A percentile compares a stretch with the other conserved stretches of the same genome.
phyloP scores from a whole-genome alignment of 2,797 vertebrate genomes.

The Triplophysa bombifrons region DNA sequence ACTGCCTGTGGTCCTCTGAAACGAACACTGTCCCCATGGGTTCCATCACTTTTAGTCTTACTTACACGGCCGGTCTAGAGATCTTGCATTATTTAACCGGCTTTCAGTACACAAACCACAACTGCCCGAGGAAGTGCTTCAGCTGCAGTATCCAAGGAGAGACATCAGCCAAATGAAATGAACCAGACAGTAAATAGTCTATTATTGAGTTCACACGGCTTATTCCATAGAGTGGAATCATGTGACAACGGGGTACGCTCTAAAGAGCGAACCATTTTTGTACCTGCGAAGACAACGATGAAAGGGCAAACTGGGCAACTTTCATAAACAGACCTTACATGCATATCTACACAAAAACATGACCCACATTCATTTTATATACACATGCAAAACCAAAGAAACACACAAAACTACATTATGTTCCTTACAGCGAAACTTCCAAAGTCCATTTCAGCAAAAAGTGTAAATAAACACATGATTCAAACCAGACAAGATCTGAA shows the following conservation, averaged over 20 bases:
- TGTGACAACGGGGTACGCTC: neutral
- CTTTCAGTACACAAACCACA: constrained; percentile 48
- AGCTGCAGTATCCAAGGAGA: constrained; percentile 37
- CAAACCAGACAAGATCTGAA: constrained; percentile 25
- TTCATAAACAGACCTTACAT: neutral
- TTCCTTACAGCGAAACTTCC: constrained; percentile 69
- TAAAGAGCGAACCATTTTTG: neutral
- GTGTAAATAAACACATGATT: constrained; percentile 61
- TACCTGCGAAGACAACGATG: neutral
- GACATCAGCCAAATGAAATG: constrained; percentile 42
- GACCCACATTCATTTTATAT: too few relatives aligned
- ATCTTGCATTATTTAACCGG: constrained; percentile 57
- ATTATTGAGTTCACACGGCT: constrained; percentile 31
- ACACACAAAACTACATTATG: neutral
- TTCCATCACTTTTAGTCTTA: constrained; percentile 57
- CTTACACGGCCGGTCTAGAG: constrained; percentile 52
- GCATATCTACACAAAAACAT: neutral
- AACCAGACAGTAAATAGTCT: constrained; percentile 49
- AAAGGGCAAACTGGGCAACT: neutral
- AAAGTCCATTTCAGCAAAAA: constrained; percentile 67
- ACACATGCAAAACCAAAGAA: neutral
- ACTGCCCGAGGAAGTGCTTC: constrained; percentile 43
- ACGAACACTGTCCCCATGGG: constrained; percentile 10
- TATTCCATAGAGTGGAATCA: constrained; percentile 43
- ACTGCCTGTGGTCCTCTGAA: constrained; percentile 26